Base-by-base conservation (phyloP, 2,113 vertebrate species). In the Pteropus alecto region DNA sequence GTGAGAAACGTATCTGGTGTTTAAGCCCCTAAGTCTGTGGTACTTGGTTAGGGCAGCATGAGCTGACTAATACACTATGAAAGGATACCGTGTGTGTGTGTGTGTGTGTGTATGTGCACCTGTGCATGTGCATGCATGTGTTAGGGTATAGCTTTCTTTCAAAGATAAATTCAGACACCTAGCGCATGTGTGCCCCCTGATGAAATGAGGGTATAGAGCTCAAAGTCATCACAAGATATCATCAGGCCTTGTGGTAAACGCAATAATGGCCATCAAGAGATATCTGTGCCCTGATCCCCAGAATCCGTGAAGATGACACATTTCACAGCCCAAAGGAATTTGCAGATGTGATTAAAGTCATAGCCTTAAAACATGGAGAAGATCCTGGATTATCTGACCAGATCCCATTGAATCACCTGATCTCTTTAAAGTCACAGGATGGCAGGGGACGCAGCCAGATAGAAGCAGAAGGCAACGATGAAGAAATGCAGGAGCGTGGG, bases 401-500 rank as follows among this genome's bases (percentile, higher is more conserved):
- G 33, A 8, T 8, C 7, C 10, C 3, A 0, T 7, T 0, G 19
- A 51, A 7, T 56, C n/a, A 0, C 33, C 48, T 48, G 60, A 83
- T 21, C 11, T 30, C 2, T 83, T 35, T 33, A 28, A n/a, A 9
- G 30, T 33, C 18, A 2, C 6, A 30, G 2, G n/a, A 41, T n/a
- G 12, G 41, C 19, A 16, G 18, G 7, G 5, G 22, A 19, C 5
- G 10, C 28, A 1, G 7, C 24, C 30, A 1, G 24, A 33, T 1
- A n/a, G 60, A n/a, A 1, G 1, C 4, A 1, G 48, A 7, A 22
- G 51, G 7, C 68, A 7, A 26, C 60, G 24, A 54, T 3, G 16
- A 30, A 0, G 1, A 10, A 18, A 14, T 2, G 9, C 0, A 15
- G 43, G 3, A 3, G 3, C 16, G 2, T 12, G 14, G 19, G 56